phyloP scores from a whole-genome alignment of 1,140 invertebrate genomes.

The Plectrocnemia conspersa region DNA sequence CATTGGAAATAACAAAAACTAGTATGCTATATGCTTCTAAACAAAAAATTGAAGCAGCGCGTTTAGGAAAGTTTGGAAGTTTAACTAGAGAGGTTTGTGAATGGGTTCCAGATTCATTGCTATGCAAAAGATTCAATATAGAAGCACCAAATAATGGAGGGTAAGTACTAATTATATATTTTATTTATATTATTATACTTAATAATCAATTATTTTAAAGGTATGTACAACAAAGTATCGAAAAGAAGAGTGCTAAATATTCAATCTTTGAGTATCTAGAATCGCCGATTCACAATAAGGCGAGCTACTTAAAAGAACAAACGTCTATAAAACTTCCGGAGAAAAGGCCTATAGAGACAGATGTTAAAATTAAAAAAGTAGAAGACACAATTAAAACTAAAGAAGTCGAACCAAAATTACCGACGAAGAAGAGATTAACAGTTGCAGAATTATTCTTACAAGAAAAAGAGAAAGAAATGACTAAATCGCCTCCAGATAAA shows the following conservation, averaged over 20 bases:
- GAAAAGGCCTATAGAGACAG: conserved; percentile 6
- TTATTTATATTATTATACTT: conserved; percentile 9
- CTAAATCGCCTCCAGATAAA: conserved; percentile 22
- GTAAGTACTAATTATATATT: conserved; percentile 31
- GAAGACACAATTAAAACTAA: not conserved
- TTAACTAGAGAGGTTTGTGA: conserved; percentile 64
- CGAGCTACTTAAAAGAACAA: conserved; percentile 52
- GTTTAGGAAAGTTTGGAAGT: conserved; percentile 76
- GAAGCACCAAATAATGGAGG: conserved; percentile 72
- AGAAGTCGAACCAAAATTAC: conserved; percentile 6
- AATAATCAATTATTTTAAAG: conserved; percentile 13
- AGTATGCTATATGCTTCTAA: conserved; percentile 40
- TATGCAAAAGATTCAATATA: conserved; percentile 94
- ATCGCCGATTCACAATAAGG: conserved; percentile 52
- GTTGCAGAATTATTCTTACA: conserved; percentile 51
- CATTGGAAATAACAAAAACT: conserved; percentile 11
- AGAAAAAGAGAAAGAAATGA: conserved; percentile 45
- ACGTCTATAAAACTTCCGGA: conserved; percentile 38
- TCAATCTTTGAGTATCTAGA: conserved; percentile 74
- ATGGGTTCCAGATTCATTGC: conserved; percentile 81
- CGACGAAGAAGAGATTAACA: conserved; percentile 41
- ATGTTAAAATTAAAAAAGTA: not conserved
- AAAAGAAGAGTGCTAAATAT: conserved; percentile 59
- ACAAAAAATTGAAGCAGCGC: conserved; percentile 63
- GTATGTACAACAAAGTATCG: conserved; percentile 38